A percentile compares a stretch with the other conserved stretches of the same genome.
These are phyloP conservation scores for Temnothorax unifasciatus DNA, from an alignment of 2,888 invertebrate genomes.

Conservation along the genomic window DNA sequence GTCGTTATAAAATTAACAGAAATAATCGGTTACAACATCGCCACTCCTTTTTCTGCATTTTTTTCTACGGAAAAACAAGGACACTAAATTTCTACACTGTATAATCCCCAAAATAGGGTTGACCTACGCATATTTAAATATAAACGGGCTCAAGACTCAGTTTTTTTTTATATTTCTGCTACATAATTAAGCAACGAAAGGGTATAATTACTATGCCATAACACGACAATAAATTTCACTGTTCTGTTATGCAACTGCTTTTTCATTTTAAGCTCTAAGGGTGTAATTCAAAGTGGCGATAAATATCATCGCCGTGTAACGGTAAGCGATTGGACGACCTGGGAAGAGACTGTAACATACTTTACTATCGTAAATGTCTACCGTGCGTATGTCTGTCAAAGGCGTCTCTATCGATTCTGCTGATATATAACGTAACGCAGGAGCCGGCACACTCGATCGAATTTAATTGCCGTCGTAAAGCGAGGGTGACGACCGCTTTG, in stretches of 20 bases:
- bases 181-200: background rate
- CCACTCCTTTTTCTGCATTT: background rate
- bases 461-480: slow-evolving; percentile 27
- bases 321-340: background rate
- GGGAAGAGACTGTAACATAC: background rate
- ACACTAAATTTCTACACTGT: background rate
- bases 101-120: background rate
- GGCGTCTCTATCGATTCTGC: background rate
- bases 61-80: background rate
- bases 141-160: background rate
- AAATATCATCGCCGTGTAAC: slow-evolving; percentile 16
- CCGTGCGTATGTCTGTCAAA: background rate
- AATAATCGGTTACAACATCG: background rate
- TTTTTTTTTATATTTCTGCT: background rate
- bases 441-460: background rate
- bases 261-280: slow-evolving; percentile 16
- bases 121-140: background rate
- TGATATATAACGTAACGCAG: slow-evolving; percentile 4
- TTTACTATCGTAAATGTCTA: slow-evolving; percentile 22
- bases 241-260: background rate
- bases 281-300: slow-evolving; percentile 17
- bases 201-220: background rate
- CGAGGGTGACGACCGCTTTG: background rate
- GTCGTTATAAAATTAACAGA: background rate
- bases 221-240: background rate